Percentiles rank a stretch among this genome's conserved stretches.
These are phyloP conservation scores for Phoebastria nigripes DNA, from an alignment of 2,797 vertebrate genomes.

Conservation along the genomic window DNA sequence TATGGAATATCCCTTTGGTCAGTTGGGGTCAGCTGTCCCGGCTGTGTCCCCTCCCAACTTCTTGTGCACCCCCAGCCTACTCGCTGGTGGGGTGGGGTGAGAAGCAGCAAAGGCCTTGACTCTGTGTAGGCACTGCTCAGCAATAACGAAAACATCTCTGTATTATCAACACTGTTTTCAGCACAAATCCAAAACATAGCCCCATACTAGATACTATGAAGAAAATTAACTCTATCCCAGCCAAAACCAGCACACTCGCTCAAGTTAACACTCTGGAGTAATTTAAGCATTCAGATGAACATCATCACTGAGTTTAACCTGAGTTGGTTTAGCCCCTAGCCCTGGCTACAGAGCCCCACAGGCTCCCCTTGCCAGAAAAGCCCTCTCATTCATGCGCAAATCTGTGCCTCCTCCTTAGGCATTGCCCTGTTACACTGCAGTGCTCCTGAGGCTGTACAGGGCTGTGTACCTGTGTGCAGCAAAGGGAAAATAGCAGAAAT, in stretches of 20 bases:
- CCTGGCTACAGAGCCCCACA: background rate
- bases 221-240: background rate
- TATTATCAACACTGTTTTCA: background rate
- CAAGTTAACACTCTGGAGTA: background rate
- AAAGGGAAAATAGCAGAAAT: background rate
- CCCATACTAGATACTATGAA: background rate
- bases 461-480: background rate
- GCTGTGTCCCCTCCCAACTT: background rate
- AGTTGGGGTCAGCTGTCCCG: background rate
- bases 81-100: background rate
- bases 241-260: background rate
- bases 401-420: background rate
- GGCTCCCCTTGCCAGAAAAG: background rate
- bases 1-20: background rate
- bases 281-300: background rate
- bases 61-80: background rate
- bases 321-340: background rate
- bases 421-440: background rate
- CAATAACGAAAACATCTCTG: accelerated
- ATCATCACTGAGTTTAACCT: background rate
- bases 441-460: background rate
- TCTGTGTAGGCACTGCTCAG: background rate
- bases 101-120: background rate
- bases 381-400: background rate
- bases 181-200: background rate